phyloP scores from a whole-genome alignment of 2,797 vertebrate species.

The Hydrocynus forskahlii region DNA sequence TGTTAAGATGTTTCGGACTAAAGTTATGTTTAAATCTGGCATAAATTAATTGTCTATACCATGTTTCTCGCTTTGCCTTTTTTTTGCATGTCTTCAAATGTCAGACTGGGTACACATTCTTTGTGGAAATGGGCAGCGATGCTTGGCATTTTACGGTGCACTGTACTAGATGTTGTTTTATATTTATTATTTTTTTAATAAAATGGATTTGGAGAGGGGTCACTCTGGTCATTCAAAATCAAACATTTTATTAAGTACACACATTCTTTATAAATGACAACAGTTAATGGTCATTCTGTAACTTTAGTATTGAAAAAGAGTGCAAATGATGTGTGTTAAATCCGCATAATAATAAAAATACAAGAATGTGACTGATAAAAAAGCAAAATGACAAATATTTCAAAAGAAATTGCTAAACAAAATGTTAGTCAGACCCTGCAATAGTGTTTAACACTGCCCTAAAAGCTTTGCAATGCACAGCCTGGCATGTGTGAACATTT shows the following conservation, averaged over 20 bases:
- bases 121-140: constrained; percentile 37
- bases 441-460: background rate
- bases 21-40: background rate
- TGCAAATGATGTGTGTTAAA: background rate
- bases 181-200: constrained; percentile 61
- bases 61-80: constrained; percentile 29
- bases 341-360: background rate
- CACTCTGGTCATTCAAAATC: constrained; percentile 19
- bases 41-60: constrained; percentile 6
- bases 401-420: no score
- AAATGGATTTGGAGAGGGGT: constrained; percentile 36
- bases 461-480: constrained; percentile 18
- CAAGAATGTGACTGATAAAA: no score
- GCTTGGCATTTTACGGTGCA: constrained; percentile 48
- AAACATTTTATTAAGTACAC: background rate
- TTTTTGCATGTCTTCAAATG: constrained; percentile 39
- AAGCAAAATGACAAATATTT: background rate
- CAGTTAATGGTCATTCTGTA: background rate
- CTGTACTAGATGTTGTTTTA: constrained; percentile 57
- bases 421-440: no score
- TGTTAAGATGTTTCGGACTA: constrained; percentile 10
- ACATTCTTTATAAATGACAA: background rate
- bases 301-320: background rate
- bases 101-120: constrained; percentile 40
- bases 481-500: constrained; percentile 25